Conservation (phyloP, 2,797 vertebrate species). For the Microtus agrestis region DNA sequence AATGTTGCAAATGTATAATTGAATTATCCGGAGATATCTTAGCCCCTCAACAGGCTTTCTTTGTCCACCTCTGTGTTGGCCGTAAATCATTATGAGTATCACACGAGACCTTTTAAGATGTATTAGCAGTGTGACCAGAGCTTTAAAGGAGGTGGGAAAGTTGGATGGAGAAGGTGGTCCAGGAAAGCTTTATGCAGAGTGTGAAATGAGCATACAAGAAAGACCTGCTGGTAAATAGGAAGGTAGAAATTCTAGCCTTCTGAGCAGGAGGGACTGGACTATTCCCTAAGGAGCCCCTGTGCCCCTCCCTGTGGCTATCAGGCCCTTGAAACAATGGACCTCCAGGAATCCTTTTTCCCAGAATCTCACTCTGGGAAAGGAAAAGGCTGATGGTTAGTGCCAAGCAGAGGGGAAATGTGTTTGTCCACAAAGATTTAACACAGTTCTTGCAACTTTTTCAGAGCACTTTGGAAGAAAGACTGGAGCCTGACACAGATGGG, state of each 20-base stretch:
- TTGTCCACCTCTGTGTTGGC: not conserved
- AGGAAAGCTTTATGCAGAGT: not conserved
- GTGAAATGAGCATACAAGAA: not conserved
- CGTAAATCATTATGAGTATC: not conserved
- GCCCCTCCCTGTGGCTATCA: not conserved
- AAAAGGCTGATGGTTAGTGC: not conserved
- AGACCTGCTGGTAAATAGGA: not conserved
- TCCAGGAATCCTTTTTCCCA: not conserved
- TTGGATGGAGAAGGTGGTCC: not conserved
- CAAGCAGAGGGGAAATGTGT: not conserved
- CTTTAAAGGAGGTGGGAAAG: not conserved
- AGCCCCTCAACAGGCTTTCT: not conserved
- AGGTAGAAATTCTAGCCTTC: not conserved
- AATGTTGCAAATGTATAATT: not conserved
- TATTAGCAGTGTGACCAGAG: not conserved
- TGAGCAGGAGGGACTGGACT: not conserved
- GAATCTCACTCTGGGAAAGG: constrained; percentile 29
- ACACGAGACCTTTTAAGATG: not conserved
- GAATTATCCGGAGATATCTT: not conserved
- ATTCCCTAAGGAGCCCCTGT: not conserved
- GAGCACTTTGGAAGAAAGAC: not conserved
- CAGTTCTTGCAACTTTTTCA: not conserved
- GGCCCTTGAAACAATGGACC: not conserved
- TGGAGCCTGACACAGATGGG: not conserved
- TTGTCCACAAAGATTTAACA: not conserved